Evolutionary conservation across 2,113 vertebrate species (phyloP).

Genomic region (Dicentrarchus labrax): DNA sequence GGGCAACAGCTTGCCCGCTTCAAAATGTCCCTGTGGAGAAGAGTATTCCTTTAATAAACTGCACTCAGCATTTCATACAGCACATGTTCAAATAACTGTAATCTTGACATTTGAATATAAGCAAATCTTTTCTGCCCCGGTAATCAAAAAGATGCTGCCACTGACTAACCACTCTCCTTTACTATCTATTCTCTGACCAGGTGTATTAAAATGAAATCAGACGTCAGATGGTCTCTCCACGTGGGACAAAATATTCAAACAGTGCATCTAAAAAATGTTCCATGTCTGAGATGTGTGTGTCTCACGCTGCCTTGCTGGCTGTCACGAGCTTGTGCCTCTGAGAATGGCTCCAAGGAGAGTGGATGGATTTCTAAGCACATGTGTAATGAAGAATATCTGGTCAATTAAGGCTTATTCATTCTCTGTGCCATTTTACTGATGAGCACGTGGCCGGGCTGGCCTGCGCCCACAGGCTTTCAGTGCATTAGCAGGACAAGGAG

Average conservation of each 20-base stretch:
- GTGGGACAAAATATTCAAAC: slow-evolving; percentile 30
- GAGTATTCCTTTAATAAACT: slow-evolving; percentile 29
- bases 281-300: slow-evolving; percentile 30
- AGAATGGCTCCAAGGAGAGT: slow-evolving; percentile 66
- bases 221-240: slow-evolving; percentile 31
- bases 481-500: slow-evolving; percentile 75
- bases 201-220: slow-evolving; percentile 40
- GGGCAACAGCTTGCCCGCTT: slow-evolving; percentile 65
- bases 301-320: slow-evolving; percentile 47
- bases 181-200: slow-evolving; percentile 10
- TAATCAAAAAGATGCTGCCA: slow-evolving; percentile 1
- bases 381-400: slow-evolving; percentile 82
- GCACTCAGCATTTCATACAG: neutral
- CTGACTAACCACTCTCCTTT: slow-evolving; percentile 10
- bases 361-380: slow-evolving; percentile 72
- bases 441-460: slow-evolving; percentile 68
- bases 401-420: slow-evolving; percentile 82
- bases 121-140: slow-evolving; percentile 26
- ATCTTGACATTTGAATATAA: slow-evolving; percentile 47
- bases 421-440: slow-evolving; percentile 80
- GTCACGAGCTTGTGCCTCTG: slow-evolving; percentile 48
- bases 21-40: slow-evolving; percentile 54
- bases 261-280: slow-evolving; percentile 31
- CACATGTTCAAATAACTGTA: slow-evolving; percentile 17
- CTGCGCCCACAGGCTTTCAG: slow-evolving; percentile 72